Evolutionary conservation across 2,888 invertebrate species (phyloP), one percentile per base, ranked within the genome.

Genomic region (Melanostoma scalare): DNA sequence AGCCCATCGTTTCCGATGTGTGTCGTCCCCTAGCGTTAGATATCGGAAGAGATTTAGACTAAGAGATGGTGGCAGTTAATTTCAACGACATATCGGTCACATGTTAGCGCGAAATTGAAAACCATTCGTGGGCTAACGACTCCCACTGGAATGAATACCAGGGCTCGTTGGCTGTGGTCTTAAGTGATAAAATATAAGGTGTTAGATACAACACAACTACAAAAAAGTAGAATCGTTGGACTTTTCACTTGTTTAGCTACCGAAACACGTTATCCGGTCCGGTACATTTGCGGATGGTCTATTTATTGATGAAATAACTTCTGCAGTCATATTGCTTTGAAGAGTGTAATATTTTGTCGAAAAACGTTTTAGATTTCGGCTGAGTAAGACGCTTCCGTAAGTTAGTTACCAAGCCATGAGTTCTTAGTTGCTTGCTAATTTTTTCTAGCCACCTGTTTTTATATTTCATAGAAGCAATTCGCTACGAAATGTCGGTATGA

Each of bases 31-130:
- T 5, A 52, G 63, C 50, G 69, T 75, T 75, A 80, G 80, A 75
- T 75, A 68, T 60, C n/a, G 53, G 52, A 68, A 68, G 67, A 75
- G 84, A 84, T 84, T 84, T 84, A 84, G 84, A 84, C 84, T 79
- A 79, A 75, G 84, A 84, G 84, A 69, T 75, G 74, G 74, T 75
- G 71, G 84, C 75, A 79, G 79, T 84, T 84, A 79, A 84, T 84
- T 84, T 67, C 84, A 75, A 84, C 84, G 84, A 84, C 79, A 84
- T 84, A 84, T 84, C 84, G 84, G 84, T 84, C 84, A 79, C 84
- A 84, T 84, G 84, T 84, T 84, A 84, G 84, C 84, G 79, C 79
- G 79, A 84, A 84, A 84, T 84, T 79, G 84, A 84, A 84, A 84
- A 84, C 79, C 61, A 79, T 84, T 79, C 77, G 60, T 61, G 58